A percentile compares a stretch with the other conserved stretches of the same genome.
These are phyloP conservation scores for Blastobasis adustella DNA, from an alignment of 2,888 invertebrate genomes.

Conservation along the genomic window DNA sequence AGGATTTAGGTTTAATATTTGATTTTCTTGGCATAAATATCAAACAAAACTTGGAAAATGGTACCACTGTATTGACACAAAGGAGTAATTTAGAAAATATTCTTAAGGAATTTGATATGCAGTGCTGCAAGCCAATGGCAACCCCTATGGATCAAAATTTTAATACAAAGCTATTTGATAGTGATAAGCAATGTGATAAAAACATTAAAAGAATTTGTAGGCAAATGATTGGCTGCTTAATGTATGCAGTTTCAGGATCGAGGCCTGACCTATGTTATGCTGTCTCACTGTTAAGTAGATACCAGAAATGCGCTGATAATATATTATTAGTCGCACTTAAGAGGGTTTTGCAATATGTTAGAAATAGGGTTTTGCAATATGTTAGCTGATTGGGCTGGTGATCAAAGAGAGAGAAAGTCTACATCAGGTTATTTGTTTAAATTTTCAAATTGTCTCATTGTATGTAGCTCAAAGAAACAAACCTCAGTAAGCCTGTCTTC, in stretches of 20 bases:
- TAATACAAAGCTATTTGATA: conserved; percentile 11
- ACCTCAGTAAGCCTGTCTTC: too few relatives aligned
- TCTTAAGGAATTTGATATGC: conserved; percentile 6
- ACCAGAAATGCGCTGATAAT: too few relatives aligned
- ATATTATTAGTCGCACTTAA: too few relatives aligned
- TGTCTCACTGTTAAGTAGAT: conserved; percentile 3
- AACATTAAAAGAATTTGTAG: conserved; percentile 14
- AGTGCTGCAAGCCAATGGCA: conserved; percentile 7
- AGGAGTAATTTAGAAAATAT: conserved; percentile 7
- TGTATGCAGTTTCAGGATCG: conserved; percentile 16
- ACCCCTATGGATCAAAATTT: conserved; percentile 13
- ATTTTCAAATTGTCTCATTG: too few relatives aligned
- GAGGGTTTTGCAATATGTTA: too few relatives aligned
- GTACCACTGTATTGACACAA: conserved; percentile 5
- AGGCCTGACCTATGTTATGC: conserved; percentile 15
- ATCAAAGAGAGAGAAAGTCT: too few relatives aligned
- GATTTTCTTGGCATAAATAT: conserved; percentile 9
- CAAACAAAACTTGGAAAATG: conserved; percentile 6
- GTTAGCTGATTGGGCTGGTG: too few relatives aligned
- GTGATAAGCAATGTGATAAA: conserved; percentile 4
- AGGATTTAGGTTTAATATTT: conserved; percentile 7
- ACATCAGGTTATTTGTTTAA: too few relatives aligned
- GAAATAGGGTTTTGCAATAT: too few relatives aligned
- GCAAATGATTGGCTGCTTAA: conserved; percentile 13
- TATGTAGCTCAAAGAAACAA: too few relatives aligned